A percentile compares a stretch with the other conserved stretches of the same genome.
phyloP scores from a whole-genome alignment of 1,140 invertebrate genomes.

The Coenobita brevimanus region DNA sequence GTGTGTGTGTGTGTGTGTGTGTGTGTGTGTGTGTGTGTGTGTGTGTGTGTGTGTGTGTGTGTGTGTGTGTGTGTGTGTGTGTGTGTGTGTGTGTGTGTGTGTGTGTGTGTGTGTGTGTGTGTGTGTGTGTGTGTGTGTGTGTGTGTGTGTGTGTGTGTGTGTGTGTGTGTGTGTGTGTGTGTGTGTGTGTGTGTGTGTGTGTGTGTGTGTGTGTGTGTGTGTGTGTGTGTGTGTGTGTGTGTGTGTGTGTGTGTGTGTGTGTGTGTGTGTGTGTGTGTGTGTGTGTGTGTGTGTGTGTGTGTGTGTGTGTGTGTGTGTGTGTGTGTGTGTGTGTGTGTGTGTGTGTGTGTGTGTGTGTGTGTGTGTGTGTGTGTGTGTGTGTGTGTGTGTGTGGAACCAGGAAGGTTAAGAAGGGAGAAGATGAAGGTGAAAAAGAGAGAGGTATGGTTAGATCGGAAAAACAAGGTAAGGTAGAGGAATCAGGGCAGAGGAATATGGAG shows the following conservation, averaged over 20 bases:
- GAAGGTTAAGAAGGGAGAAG: neutral
- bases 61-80: too few species aligned
- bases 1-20: too few species aligned
- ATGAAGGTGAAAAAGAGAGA: neutral
- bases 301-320: neutral
- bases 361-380: neutral
- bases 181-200: neutral
- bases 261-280: neutral
- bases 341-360: neutral
- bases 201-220: neutral
- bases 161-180: neutral
- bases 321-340: neutral
- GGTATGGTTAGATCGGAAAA: neutral
- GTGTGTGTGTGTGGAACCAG: neutral
- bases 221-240: neutral
- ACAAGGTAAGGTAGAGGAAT: neutral
- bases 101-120: too few species aligned
- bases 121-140: too few species aligned
- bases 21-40: too few species aligned
- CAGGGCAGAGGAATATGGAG: neutral
- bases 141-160: neutral
- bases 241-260: slow-evolving; percentile 1
- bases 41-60: too few species aligned
- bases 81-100: too few species aligned
- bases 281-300: neutral